Evolutionary conservation across 2,888 invertebrate genomes (phyloP), one percentile per base, ranked within the genome.

Genomic region (Ophion costatus): DNA sequence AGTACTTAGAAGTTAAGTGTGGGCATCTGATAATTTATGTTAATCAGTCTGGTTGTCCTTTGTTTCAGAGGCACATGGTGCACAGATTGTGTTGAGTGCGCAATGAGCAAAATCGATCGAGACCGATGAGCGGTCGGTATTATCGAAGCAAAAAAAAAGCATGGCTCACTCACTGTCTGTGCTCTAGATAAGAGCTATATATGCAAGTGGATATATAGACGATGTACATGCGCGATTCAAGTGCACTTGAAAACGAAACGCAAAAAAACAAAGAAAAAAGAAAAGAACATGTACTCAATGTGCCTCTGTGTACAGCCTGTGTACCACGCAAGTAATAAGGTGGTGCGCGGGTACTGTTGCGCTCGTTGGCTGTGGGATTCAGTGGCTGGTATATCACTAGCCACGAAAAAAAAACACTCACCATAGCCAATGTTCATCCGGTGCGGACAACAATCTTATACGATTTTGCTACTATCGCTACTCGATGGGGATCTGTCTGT

Each of bases 21-120:
- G 91, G 92, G 93, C 93, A 93, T 93, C 92, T 92, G 89, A 87
- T 88, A 90, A 91, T 92, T 92, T 93, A 92, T 93, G 89, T 93
- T 93, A 92, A 93, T 94, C 92, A 93, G 93, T 94, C 93, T 94
- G 95, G 94, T 95, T 95, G 95, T 95, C 94, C 95, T 94, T 94
- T 95, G 96, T 95, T 97, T 96, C 97, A 97, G 97, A 97, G 97
- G 97, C 97, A 97, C 96, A 96, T 96, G 96, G 90, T 92, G 93
- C 92, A 93, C 93, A 92, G 92, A 92, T 91, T 91, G 90, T 91
- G 91, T 92, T 93, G 93, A 93, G 93, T 93, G 93, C 91, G 93
- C 93, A 91, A 92, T 93, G 93, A 91, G 88, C 88, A 90, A 91
- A 90, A 33, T 90, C 88, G 89, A 89, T 89, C 88, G 88, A 89